phyloP scores from a whole-genome alignment of 2,797 vertebrate species.

The Semotilus atromaculatus region DNA sequence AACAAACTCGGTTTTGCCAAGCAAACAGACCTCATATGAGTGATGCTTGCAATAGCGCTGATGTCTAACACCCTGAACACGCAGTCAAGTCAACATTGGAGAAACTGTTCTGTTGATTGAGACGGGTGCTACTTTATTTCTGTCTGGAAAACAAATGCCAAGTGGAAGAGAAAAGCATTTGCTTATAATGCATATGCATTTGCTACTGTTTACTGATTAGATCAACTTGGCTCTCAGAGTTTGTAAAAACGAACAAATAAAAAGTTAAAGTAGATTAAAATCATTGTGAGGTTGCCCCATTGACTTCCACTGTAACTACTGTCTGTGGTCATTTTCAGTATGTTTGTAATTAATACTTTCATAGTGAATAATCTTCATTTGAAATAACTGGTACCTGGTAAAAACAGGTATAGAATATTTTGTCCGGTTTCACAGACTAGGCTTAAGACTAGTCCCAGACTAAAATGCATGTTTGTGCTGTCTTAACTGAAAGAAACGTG shows the following conservation, averaged over 20 bases:
- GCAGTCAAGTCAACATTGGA: neutral
- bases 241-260: neutral
- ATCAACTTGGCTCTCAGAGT: neutral
- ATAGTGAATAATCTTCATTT: neutral
- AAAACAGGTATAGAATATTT: neutral
- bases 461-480: too few species aligned
- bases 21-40: conserved; percentile 12
- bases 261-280: neutral
- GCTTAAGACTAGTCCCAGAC: too few species aligned
- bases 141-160: conserved; percentile 1
- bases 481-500: too few species aligned
- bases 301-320: neutral
- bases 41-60: neutral
- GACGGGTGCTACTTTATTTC: neutral
- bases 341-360: too few species aligned
- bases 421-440: too few species aligned
- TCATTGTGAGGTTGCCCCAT: neutral
- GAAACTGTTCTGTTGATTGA: neutral
- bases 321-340: neutral
- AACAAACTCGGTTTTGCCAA: conserved; percentile 20
- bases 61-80: neutral
- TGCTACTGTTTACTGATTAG: neutral
- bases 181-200: neutral
- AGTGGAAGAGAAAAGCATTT: neutral
- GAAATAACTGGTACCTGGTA: neutral